Conservation (phyloP, 1,140 invertebrate species). For the Nymphalis io region DNA sequence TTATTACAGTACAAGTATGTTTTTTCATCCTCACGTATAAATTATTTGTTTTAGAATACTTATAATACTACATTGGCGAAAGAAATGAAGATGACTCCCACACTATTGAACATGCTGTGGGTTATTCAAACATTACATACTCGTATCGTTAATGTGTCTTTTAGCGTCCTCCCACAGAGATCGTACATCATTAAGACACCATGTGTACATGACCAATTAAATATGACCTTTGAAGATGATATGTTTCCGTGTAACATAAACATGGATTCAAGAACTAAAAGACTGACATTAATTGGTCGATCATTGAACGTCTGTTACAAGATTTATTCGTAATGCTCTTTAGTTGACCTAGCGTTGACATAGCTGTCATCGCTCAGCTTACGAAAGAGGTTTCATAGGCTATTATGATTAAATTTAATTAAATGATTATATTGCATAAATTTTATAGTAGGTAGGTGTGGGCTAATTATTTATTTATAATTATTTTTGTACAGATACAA, state of each 20-base stretch:
- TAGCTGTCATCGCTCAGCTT: conserved; percentile 32
- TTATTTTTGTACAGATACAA: neutral
- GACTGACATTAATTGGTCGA: conserved; percentile 18
- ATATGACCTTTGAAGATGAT: conserved; percentile 13
- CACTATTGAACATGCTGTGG: neutral
- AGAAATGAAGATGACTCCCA: neutral
- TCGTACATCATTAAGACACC: conserved; percentile 4
- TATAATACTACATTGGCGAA: too few species aligned
- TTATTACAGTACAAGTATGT: too few species aligned
- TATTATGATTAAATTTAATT: conserved; percentile 34
- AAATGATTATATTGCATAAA: conserved; percentile 19
- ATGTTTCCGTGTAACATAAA: conserved; percentile 7
- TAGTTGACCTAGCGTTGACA: conserved; percentile 39
- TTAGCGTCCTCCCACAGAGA: conserved; percentile 9
- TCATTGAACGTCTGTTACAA: conserved; percentile 7
- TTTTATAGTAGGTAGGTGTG: conserved; percentile 22
- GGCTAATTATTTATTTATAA: conserved; percentile 26
- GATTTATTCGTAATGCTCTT: conserved; percentile 11
- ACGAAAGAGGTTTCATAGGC: conserved; percentile 31
- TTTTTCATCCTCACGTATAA: too few species aligned
- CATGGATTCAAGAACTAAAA: neutral
- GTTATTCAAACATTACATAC: neutral
- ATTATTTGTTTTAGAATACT: too few species aligned
- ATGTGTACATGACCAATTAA: conserved; percentile 7
- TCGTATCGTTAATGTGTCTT: neutral